Evolutionary conservation across 2,113 vertebrate genomes (phyloP).

Genomic region (Dolichallabes microphthalmus): DNA sequence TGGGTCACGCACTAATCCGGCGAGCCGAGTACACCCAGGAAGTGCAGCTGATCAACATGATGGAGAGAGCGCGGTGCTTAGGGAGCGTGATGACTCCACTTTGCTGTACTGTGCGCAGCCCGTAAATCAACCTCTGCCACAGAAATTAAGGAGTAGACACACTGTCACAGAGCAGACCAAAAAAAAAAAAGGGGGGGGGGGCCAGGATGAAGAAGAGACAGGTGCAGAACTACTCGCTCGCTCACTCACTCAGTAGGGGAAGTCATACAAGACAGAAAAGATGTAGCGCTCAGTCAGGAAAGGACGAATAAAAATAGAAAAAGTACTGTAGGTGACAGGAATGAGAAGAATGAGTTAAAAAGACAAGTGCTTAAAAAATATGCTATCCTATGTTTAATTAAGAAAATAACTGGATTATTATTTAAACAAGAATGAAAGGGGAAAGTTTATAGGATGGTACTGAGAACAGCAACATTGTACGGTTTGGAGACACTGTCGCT

Average conservation of each 20-base stretch:
- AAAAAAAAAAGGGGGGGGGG: background rate
- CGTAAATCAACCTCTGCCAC: conserved; percentile 43
- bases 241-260: background rate
- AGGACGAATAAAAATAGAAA: too few relatives aligned
- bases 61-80: conserved; percentile 26
- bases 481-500: too few relatives aligned
- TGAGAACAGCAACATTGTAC: too few relatives aligned
- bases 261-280: background rate
- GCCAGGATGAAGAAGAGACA: background rate
- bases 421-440: too few relatives aligned
- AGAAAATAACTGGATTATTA: too few relatives aligned
- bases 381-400: too few relatives aligned
- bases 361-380: too few relatives aligned
- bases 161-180: conserved; percentile 19
- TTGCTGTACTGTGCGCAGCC: conserved; percentile 21
- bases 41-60: conserved; percentile 35
- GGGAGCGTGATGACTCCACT: conserved; percentile 36
- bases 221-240: background rate
- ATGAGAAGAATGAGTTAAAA: background rate
- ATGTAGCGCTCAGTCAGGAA: background rate
- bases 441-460: too few relatives aligned
- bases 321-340: background rate
- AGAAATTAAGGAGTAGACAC: conserved; percentile 34
- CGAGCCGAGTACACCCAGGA: conserved; percentile 23
- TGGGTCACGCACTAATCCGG: conserved; percentile 25